phyloP scores from a whole-genome alignment of 2,888 invertebrate genomes.

The Allolobophora icterica region DNA sequence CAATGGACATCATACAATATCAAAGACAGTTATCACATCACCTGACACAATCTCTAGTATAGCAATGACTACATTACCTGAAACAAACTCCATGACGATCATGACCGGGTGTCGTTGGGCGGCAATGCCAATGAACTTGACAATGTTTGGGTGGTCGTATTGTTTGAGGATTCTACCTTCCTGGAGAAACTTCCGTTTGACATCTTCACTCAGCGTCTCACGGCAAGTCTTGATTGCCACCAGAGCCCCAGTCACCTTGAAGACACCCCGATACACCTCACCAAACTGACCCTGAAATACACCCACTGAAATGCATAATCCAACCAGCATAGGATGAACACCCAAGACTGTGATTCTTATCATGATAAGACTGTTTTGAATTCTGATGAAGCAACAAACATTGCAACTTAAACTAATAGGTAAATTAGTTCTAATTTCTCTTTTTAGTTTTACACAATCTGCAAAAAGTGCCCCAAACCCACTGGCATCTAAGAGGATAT shows the following conservation, averaged over 20 bases:
- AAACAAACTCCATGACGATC: conserved; percentile 97
- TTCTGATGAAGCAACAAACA: too few species aligned
- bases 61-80: conserved; percentile 69
- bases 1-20: not conserved
- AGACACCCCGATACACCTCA: conserved; percentile 89
- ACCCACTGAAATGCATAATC: conserved; percentile 24
- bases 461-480: too few species aligned
- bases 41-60: too few species aligned
- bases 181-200: conserved; percentile 89
- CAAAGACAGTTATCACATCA: not conserved
- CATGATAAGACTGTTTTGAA: too few species aligned
- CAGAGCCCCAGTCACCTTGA: conserved; percentile 73
- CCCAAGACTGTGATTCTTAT: not conserved
- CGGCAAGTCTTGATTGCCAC: conserved; percentile 96
- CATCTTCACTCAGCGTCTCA: conserved; percentile 89
- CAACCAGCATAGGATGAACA: too few species aligned
- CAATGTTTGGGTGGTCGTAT: conserved; percentile 95
- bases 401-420: too few species aligned
- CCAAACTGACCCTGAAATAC: conserved; percentile 88
- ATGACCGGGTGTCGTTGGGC: conserved; percentile 97
- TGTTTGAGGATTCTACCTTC: conserved; percentile 94
- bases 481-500: too few species aligned
- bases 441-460: too few species aligned
- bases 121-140: conserved; percentile 93
- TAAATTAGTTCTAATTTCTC: too few species aligned